Conservation (phyloP, 2,797 vertebrate species). For the Euthynnus affinis region DNA sequence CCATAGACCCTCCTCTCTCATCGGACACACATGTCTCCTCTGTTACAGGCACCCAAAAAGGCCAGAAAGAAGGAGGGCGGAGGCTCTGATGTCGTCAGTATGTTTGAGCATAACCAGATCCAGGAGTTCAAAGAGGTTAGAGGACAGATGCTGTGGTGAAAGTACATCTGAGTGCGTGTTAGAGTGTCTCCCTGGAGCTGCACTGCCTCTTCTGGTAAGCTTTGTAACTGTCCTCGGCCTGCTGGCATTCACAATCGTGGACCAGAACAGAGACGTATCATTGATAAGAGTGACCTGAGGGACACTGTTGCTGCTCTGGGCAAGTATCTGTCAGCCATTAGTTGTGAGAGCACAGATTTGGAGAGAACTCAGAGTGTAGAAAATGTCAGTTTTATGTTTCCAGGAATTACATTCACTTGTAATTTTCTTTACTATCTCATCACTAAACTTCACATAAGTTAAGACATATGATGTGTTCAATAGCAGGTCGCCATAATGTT, state of each 20-base stretch:
- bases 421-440: background rate
- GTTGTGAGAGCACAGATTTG: background rate
- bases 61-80: conserved; percentile 83
- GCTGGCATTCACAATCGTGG: conserved; percentile 85
- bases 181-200: conserved; percentile 8
- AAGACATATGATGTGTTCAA: background rate
- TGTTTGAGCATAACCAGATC: conserved; percentile 90
- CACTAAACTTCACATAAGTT: background rate
- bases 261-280: conserved; percentile 80
- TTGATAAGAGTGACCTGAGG: conserved; percentile 88
- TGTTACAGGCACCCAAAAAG: conserved; percentile 83
- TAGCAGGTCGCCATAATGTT: conserved; percentile 85
- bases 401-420: background rate
- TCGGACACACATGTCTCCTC: background rate
- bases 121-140: conserved; percentile 84
- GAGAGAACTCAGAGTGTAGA: too few relatives aligned
- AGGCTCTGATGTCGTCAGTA: conserved; percentile 86
- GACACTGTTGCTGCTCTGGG: conserved; percentile 79
- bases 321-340: background rate
- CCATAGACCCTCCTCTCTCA: conserved; percentile 5
- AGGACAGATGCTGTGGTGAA: conserved; percentile 1
- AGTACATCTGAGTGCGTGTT: background rate
- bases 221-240: conserved; percentile 35
- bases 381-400: background rate
- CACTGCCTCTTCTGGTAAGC: conserved; percentile 35